These are phyloP conservation scores for Alethe diademata DNA, from an alignment of 2,113 vertebrate genomes.

Conservation along the genomic window DNA sequence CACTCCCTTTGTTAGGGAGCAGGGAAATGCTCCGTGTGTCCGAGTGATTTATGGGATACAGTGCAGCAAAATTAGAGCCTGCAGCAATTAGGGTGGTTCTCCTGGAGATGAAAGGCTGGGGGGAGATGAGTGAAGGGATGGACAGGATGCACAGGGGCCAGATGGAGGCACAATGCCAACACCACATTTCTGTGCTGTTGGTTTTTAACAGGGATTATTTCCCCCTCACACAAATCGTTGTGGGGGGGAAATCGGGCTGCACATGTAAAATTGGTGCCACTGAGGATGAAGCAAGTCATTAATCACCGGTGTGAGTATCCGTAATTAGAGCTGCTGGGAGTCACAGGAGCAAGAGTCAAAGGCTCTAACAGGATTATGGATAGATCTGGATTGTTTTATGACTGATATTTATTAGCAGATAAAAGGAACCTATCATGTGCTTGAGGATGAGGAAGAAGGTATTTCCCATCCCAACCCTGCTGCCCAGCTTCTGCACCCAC, in stretches of 20 bases:
- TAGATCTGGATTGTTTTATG: constrained; percentile 41
- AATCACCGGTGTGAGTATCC: not conserved
- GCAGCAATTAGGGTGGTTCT: not conserved
- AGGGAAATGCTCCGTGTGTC: not conserved
- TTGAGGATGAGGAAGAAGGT: not conserved
- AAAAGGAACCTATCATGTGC: not conserved
- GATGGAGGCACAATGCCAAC: not conserved
- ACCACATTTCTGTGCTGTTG: not conserved
- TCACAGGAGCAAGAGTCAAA: constrained; percentile 47
- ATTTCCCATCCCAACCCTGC: not conserved
- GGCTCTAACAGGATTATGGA: constrained; percentile 51
- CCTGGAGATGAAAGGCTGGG: not conserved
- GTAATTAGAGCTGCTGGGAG: constrained; percentile 24
- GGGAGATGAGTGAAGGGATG: not conserved
- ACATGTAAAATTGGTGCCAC: not conserved
- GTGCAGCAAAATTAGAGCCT: constrained; percentile 7
- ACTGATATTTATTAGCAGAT: constrained; percentile 2
- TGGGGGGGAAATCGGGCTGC: not conserved
- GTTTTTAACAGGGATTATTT: not conserved
- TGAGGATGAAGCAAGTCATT: constrained; percentile 30
- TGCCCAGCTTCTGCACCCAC: rapidly evolving
- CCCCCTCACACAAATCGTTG: not conserved
- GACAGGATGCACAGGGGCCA: constrained; percentile 24
- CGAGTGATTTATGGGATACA: constrained; percentile 38
- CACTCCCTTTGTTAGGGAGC: constrained; percentile 34